Percentiles rank a stretch among this genome's conserved stretches.
Evolutionary conservation across 1,140 invertebrate genomes (phyloP).

Genomic region (Pomacea maculata): DNA sequence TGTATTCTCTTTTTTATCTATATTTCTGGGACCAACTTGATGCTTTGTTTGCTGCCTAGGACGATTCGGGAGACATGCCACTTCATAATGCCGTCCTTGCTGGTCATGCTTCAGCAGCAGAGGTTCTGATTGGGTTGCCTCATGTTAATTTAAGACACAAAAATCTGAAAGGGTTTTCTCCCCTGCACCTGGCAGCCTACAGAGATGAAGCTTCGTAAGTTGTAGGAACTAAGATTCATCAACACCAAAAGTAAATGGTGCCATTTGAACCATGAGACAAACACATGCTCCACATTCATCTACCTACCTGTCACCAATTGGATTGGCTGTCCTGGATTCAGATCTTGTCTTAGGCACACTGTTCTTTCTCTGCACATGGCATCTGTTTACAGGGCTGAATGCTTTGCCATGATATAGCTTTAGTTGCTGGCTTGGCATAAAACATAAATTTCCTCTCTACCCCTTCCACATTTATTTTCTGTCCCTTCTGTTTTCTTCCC

Average conservation of each 20-base stretch:
- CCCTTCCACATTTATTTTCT: too few relatives aligned
- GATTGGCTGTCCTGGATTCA: not conserved
- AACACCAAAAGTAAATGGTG: too few relatives aligned
- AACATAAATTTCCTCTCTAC: too few relatives aligned
- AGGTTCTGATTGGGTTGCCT: conserved; percentile 31
- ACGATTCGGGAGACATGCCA: conserved; percentile 44
- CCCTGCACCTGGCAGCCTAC: conserved; percentile 39
- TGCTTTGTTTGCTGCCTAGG: conserved; percentile 27
- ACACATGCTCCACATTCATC: not conserved
- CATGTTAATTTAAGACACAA: conserved; percentile 26
- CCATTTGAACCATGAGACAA: not conserved
- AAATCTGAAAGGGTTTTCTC: conserved; percentile 42
- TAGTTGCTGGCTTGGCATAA: too few relatives aligned
- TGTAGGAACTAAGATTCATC: not conserved
- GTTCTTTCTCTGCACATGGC: too few relatives aligned
- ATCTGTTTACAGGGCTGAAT: too few relatives aligned
- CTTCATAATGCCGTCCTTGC: conserved; percentile 45
- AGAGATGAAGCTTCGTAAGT: conserved; percentile 42
- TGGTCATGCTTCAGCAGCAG: conserved; percentile 26
- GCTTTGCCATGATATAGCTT: too few relatives aligned
- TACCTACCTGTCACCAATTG: too few relatives aligned
- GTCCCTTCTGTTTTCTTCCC: too few relatives aligned
- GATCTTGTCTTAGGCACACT: too few relatives aligned
- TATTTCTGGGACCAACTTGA: not conserved
- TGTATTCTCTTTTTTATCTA: not conserved